Percentiles rank a stretch among this genome's conserved stretches.
phyloP scores from a whole-genome alignment of 2,113 vertebrate species.

The Chunga burmeisteri region DNA sequence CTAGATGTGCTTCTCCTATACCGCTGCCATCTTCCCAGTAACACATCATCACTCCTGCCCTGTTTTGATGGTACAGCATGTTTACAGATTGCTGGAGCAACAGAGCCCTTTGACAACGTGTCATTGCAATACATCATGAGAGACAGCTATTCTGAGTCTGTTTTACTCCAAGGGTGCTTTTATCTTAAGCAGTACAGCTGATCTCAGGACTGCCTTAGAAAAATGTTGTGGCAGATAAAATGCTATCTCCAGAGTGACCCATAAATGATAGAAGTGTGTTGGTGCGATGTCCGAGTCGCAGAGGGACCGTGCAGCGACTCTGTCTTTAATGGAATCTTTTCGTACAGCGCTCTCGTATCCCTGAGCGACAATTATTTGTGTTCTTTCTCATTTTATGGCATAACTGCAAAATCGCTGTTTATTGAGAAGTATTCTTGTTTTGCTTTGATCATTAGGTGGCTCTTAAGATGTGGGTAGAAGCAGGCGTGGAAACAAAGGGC shows the following conservation, averaged over 20 bases:
- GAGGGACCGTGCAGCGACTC: accelerated
- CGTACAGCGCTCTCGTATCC: accelerated
- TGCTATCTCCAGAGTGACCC: neutral
- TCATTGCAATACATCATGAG: neutral
- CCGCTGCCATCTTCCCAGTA: neutral
- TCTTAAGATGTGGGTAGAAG: constrained; percentile 31
- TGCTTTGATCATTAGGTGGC: constrained; percentile 25
- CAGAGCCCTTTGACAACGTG: neutral
- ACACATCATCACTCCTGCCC: neutral
- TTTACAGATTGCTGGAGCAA: neutral
- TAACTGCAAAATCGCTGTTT: neutral
- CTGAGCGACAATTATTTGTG: neutral
- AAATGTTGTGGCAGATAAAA: neutral
- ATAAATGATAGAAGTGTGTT: neutral
- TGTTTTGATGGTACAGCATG: neutral
- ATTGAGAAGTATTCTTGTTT: neutral
- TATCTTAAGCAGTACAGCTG: neutral
- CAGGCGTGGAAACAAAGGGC: constrained; percentile 23
- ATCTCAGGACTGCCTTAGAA: neutral
- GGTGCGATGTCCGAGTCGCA: neutral
- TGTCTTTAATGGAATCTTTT: neutral
- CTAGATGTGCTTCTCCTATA: neutral
- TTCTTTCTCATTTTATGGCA: neutral
- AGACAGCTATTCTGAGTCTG: neutral
- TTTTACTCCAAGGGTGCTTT: neutral